Conservation (phyloP, 2,113 vertebrate genomes). For the Strix uralensis region DNA sequence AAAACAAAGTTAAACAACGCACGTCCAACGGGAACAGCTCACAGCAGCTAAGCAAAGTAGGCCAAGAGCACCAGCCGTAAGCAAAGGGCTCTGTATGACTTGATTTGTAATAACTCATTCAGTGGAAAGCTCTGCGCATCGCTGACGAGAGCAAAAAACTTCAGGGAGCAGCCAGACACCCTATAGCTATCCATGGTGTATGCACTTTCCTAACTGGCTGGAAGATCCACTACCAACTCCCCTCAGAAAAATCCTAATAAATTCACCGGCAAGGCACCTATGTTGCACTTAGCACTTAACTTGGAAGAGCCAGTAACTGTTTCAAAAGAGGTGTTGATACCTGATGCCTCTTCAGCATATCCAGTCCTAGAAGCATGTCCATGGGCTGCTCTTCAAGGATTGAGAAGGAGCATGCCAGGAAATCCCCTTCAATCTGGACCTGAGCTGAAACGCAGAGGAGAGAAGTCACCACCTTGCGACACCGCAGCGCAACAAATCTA, state of each 20-base stretch:
- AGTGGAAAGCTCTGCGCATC: background rate
- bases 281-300: background rate
- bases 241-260: background rate
- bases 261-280: background rate
- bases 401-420: constrained; percentile 96
- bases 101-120: background rate
- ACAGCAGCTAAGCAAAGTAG: background rate
- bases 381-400: constrained; percentile 98
- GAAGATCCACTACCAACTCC: background rate
- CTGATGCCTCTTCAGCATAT: constrained; percentile 99
- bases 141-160: background rate
- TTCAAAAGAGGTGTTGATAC: constrained; percentile 65
- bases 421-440: constrained; percentile 98
- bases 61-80: background rate
- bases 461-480: background rate
- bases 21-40: background rate
- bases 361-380: constrained; percentile 98
- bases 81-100: background rate
- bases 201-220: background rate
- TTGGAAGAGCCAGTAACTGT: background rate
- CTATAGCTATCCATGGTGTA: background rate
- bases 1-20: background rate
- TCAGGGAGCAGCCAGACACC: background rate
- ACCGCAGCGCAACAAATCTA: background rate
- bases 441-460: constrained; percentile 81